These are phyloP conservation scores for Hydra vulgaris DNA, from an alignment of 30 jellyfish, hydroid and myxozoan genomes.

Conservation along the genomic window DNA sequence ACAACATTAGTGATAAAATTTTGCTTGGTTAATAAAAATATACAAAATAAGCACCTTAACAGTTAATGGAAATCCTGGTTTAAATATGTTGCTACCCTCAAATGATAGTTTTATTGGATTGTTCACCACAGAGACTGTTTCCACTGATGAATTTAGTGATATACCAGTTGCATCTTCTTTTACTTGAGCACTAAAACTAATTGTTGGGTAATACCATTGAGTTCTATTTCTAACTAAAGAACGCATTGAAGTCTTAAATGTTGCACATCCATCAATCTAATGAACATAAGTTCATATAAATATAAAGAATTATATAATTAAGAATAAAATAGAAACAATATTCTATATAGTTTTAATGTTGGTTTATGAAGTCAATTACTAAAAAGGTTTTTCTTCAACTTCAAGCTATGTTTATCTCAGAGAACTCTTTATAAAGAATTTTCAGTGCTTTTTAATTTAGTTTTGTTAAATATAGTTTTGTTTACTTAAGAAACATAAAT, in stretches of 20 bases:
- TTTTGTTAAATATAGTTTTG: no score
- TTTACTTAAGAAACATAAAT: no score
- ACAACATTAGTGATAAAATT: no score
- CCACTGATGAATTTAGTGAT: constrained; percentile 31
- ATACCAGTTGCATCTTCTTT: constrained; percentile 73
- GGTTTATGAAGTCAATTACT: no score
- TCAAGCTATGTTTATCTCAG: no score
- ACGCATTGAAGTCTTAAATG: constrained; percentile 5
- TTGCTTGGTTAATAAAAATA: no score
- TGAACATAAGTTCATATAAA: neutral
- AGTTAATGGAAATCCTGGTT: constrained; percentile 82
- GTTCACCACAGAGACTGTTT: constrained; percentile 2
- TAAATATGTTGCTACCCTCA: constrained; percentile 62
- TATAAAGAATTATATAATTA: no score
- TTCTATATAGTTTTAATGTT: no score
- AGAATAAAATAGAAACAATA: no score
- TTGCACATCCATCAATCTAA: constrained; percentile 63
- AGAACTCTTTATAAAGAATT: no score
- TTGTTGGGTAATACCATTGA: neutral
- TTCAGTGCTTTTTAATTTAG: no score
- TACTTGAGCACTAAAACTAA: constrained; percentile 41
- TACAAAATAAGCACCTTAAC: constrained; percentile 51
- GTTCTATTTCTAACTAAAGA: neutral
- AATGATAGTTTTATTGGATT: constrained; percentile 34
- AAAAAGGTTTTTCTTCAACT: no score